Percentiles rank a stretch among this genome's conserved stretches.
Conservation (phyloP, 2,888 invertebrate genomes). For the Ophion ellenae region DNA sequence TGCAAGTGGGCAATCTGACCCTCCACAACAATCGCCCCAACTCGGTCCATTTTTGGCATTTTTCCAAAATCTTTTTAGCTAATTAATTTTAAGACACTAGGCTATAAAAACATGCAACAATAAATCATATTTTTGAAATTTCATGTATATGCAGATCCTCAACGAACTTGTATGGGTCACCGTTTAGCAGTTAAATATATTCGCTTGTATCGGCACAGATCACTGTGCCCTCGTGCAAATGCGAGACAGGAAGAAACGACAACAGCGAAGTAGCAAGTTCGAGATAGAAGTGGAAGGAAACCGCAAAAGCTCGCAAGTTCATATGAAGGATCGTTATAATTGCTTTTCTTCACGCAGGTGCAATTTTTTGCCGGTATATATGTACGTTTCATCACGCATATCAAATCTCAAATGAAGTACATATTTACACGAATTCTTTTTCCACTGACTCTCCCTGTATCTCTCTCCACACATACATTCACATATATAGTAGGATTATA, state of each 20-base stretch:
- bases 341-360: not conserved
- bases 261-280: not conserved
- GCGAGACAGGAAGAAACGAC: not conserved
- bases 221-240: too few species aligned
- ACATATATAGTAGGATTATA: slow-evolving; percentile 7
- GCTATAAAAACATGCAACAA: too few species aligned
- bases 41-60: too few species aligned
- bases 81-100: too few species aligned
- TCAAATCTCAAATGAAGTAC: not conserved
- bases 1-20: too few species aligned
- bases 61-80: too few species aligned
- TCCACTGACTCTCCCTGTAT: not conserved
- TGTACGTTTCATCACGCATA: not conserved
- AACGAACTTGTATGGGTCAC: too few species aligned
- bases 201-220: too few species aligned
- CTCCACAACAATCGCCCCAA: too few species aligned
- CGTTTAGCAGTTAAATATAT: too few species aligned
- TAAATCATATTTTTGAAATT: too few species aligned
- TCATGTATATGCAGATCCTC: too few species aligned
- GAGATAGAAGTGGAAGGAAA: not conserved
- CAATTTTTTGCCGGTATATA: not conserved
- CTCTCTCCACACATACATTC: not conserved
- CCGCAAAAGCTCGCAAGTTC: not conserved
- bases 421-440: not conserved
- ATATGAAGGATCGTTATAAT: not conserved